These are phyloP conservation scores for Cercopithecus mona DNA, from an alignment of 2,113 vertebrate genomes.

Conservation along the genomic window DNA sequence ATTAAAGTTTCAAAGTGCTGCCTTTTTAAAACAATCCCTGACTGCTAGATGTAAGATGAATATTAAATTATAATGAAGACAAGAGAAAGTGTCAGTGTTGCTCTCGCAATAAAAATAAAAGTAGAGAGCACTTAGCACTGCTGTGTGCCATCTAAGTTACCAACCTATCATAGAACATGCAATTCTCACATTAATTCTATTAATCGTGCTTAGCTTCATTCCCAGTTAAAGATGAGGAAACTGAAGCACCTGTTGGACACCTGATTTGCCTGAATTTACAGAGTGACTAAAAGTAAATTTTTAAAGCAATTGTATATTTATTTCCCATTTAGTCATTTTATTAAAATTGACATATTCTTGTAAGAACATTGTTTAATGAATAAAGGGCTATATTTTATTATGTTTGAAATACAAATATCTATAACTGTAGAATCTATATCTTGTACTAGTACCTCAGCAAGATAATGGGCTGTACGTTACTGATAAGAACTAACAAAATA, in stretches of 20 bases:
- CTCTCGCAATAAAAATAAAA: not conserved
- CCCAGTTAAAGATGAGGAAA: not conserved
- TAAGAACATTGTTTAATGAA: not conserved
- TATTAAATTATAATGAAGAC: not conserved
- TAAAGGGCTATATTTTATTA: not conserved
- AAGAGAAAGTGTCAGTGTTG: not conserved
- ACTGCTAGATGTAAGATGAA: not conserved
- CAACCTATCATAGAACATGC: no score
- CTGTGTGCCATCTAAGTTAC: not conserved
- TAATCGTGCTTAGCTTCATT: not conserved
- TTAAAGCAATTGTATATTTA: not conserved
- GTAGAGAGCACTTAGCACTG: fast-evolving
- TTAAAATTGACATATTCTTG: not conserved
- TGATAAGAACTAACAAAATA: not conserved
- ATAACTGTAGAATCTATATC: not conserved
- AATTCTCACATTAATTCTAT: no score
- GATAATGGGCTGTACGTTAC: not conserved
- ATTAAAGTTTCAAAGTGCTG: not conserved
- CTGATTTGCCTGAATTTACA: not conserved
- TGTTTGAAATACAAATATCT: not conserved
- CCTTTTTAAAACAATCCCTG: not conserved
- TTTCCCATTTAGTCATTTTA: not conserved
- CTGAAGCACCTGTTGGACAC: not conserved
- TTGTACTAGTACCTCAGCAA: not conserved
- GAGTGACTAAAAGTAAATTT: not conserved